phyloP scores from a whole-genome alignment of 35 echinoderm and acorn worm genomes.

The Apostichopus parvimensis region DNA sequence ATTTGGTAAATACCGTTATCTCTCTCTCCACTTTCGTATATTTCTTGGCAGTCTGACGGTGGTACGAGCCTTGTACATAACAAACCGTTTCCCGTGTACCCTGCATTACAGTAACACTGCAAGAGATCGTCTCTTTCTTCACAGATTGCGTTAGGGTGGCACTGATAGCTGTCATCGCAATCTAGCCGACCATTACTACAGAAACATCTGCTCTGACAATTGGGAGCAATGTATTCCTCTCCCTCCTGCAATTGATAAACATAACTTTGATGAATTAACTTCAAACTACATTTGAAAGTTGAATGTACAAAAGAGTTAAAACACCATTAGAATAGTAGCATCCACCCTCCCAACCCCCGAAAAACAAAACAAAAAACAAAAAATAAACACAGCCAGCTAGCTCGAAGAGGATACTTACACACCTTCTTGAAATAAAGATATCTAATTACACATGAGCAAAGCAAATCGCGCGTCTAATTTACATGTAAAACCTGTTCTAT shows the following conservation, averaged over 20 bases:
- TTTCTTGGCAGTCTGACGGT: neutral
- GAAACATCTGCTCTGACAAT: neutral
- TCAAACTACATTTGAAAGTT: neutral
- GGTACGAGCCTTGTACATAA: too few species aligned
- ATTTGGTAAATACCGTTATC: neutral
- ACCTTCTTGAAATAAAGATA: too few species aligned
- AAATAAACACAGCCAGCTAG: too few species aligned
- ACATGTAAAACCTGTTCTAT: neutral
- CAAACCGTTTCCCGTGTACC: neutral
- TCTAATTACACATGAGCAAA: too few species aligned
- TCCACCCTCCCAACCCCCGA: too few species aligned
- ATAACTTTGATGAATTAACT: neutral
- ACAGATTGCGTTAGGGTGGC: constrained; percentile 1
- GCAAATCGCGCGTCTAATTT: neutral
- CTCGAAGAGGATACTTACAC: too few species aligned
- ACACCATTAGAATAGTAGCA: too few species aligned
- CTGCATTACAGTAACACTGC: constrained; percentile 4
- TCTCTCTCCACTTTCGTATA: neutral
- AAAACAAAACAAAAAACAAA: too few species aligned
- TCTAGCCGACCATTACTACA: neutral
- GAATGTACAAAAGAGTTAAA: neutral
- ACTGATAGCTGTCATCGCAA: neutral
- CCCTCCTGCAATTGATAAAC: neutral
- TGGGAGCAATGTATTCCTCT: neutral
- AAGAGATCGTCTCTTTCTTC: neutral